These are phyloP conservation scores for Melanostoma scalare DNA, from an alignment of 2,888 invertebrate species.

Conservation along the genomic window DNA sequence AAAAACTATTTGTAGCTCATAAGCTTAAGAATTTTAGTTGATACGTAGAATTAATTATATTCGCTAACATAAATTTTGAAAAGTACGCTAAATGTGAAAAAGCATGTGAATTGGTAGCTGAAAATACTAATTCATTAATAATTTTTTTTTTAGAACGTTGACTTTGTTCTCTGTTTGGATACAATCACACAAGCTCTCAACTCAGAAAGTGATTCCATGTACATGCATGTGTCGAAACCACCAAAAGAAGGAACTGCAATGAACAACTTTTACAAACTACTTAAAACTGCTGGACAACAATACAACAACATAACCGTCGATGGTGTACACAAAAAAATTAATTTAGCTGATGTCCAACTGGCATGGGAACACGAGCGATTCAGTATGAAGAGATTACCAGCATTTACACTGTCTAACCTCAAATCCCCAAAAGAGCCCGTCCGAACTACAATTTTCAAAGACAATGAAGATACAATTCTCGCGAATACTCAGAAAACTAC, in stretches of 20 bases:
- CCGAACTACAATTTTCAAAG: slow-evolving; percentile 80
- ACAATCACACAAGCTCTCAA: slow-evolving; percentile 86
- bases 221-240: slow-evolving; percentile 97
- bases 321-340: slow-evolving; percentile 96
- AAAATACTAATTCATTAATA: not conserved
- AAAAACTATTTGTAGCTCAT: no score
- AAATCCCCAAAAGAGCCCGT: slow-evolving; percentile 81
- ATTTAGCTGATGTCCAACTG: slow-evolving; percentile 93
- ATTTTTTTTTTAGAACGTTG: slow-evolving; percentile 87
- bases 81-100: not conserved
- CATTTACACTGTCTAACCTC: slow-evolving; percentile 93
- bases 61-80: not conserved
- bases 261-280: slow-evolving; percentile 85
- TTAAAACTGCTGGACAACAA: slow-evolving; percentile 84
- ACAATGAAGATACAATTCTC: slow-evolving; percentile 76
- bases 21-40: no score
- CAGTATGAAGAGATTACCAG: slow-evolving; percentile 94
- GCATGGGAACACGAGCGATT: slow-evolving; percentile 99
- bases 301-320: slow-evolving; percentile 84
- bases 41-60: not conserved
- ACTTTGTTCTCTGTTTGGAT: slow-evolving; percentile 95
- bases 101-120: not conserved
- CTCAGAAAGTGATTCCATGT: slow-evolving; percentile 81
- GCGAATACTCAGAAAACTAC: slow-evolving; percentile 84
- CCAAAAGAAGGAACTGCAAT: slow-evolving; percentile 93